Evolutionary conservation across 2,888 invertebrate genomes (phyloP), one percentile per base, ranked within the genome.

Genomic region (Athalia rosae): DNA sequence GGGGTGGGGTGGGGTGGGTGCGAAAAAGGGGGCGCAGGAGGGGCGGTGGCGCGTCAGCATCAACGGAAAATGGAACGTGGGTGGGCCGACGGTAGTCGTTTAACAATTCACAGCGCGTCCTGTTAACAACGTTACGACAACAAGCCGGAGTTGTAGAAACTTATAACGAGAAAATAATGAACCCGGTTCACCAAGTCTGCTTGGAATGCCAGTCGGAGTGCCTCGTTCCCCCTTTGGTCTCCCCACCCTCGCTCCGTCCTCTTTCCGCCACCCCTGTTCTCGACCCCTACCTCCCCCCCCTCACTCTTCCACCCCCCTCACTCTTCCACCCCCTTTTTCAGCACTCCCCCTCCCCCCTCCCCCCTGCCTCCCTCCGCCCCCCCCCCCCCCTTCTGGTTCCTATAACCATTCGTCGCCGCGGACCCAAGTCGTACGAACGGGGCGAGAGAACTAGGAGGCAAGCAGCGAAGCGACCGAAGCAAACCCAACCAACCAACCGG

Each of bases 131-230:
- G 86, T 88, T 88, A 88, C 88, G 88, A 88, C 88, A 88, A 88
- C 88, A 88, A 88, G 87, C 87, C 85, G 82, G 87, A 88, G 87
- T 87, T 87, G 88, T 87, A 88, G 88, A 88, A 88, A 88, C 88
- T 88, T 88, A 88, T 88, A 88, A 88, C 88, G 88, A 88, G 88
- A 88, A 88, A 88, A 88, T 88, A 88, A 88, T 88, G 88, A 88
- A 88, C 87, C 86, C 85, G 85, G 87, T 86, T 87, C 86, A 85
- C 85, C 86, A 83, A 83, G 85, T 87, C 87, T 88, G 86, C 86
- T 88, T 88, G 88, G 87, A 88, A 88, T 88, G 86, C 87, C 84
- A 87, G 85, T 83, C 85, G 83, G 82, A 83, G 84, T 81, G 80
- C 82, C 80, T 79, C 78, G 74, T 73, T 69, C 76, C 74, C 71